Percentiles rank a stretch among this genome's conserved stretches.
Conservation (phyloP, 2,113 vertebrate genomes). For the Butorides virescens region DNA sequence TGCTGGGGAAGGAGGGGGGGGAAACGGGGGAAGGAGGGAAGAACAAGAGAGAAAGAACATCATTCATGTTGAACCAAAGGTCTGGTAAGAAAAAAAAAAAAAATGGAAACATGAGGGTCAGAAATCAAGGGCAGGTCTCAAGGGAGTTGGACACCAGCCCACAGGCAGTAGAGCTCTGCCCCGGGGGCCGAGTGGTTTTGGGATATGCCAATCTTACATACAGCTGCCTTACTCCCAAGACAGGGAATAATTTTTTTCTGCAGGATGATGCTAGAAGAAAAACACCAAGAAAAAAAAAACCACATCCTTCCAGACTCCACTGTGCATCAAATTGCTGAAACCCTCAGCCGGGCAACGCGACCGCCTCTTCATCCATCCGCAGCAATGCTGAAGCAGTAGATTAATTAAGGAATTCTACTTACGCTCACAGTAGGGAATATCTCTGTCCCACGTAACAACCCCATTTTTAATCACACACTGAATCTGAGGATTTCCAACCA, state of each 20-base stretch:
- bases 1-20: background rate
- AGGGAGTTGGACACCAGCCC: background rate
- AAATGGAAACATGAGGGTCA: background rate
- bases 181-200: accelerated
- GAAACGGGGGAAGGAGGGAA: background rate
- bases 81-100: background rate
- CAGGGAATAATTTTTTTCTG: background rate
- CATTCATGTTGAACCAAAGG: accelerated
- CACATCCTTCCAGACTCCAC: background rate
- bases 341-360: background rate
- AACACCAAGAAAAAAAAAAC: background rate
- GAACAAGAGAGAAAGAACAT: background rate
- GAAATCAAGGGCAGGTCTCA: background rate
- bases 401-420: background rate
- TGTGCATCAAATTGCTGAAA: accelerated
- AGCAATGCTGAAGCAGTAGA: accelerated
- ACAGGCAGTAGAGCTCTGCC: background rate
- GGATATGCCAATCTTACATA: background rate
- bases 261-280: background rate
- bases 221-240: background rate
- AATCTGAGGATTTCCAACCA: background rate
- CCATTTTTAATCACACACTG: background rate
- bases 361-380: background rate
- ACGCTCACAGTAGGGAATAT: constrained; percentile 16
- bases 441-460: background rate